Evolutionary conservation across 2,797 vertebrate species (phyloP).

Genomic region (Antennarius maculatus): DNA sequence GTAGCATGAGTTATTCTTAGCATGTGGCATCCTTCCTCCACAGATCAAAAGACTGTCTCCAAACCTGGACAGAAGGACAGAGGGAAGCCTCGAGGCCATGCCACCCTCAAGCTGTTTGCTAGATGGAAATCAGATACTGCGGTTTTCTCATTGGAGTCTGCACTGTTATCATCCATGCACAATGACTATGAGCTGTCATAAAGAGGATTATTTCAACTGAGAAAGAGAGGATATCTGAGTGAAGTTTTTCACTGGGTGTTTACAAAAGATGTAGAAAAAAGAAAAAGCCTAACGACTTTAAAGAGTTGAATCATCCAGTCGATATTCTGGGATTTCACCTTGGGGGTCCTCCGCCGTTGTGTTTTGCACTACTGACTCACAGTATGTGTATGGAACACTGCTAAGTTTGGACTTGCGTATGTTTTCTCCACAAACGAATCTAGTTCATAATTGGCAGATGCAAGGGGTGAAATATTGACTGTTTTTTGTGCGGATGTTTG

Average conservation of each 20-base stretch:
- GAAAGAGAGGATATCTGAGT: conserved; percentile 49
- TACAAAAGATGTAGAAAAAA: conserved; percentile 50
- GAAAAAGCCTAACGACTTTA: conserved; percentile 62
- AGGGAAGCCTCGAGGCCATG: conserved; percentile 67
- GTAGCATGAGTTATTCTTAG: conserved; percentile 58
- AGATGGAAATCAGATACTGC: conserved; percentile 48
- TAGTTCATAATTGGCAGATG: conserved; percentile 78
- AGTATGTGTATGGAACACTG: conserved; percentile 71
- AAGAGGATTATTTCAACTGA: conserved; percentile 56
- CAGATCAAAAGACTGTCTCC: conserved; percentile 72
- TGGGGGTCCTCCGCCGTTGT: conserved; percentile 70
- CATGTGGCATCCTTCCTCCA: conserved; percentile 62
- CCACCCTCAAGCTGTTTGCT: conserved; percentile 69
- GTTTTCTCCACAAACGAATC: conserved; percentile 74
- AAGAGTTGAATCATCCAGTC: conserved; percentile 75
- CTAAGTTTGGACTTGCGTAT: conserved; percentile 82
- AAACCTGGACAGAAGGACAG: conserved; percentile 59
- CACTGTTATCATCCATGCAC: conserved; percentile 35
- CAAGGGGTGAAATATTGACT: conserved; percentile 77
- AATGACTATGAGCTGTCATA: conserved; percentile 54
- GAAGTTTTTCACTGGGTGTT: conserved; percentile 55
- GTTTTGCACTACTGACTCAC: conserved; percentile 79
- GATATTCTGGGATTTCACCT: conserved; percentile 82
- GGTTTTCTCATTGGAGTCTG: conserved; percentile 58
- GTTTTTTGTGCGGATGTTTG: conserved; percentile 41